A percentile compares a stretch with the other conserved stretches of the same genome.
Evolutionary conservation across 2,888 invertebrate genomes (phyloP).

Genomic region (Axea sp.): DNA sequence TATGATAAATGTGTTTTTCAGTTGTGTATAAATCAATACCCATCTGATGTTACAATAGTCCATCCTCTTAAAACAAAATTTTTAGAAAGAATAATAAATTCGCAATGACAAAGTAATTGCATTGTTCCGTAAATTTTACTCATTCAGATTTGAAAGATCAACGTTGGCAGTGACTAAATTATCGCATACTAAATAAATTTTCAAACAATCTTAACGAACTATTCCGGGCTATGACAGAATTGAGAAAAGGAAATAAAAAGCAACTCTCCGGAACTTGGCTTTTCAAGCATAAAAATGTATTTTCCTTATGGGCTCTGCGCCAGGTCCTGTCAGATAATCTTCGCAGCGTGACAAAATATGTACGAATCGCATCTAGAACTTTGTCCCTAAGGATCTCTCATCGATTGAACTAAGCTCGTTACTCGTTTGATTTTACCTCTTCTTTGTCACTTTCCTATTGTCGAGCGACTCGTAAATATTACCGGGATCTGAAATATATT

Average conservation of each 20-base stretch:
- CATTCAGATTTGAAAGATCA: constrained; percentile 5
- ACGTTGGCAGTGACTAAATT: constrained; percentile 22
- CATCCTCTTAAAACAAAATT: too few species aligned
- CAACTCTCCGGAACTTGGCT: not conserved
- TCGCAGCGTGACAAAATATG: constrained; percentile 7
- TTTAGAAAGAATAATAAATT: constrained; percentile 6
- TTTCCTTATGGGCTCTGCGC: constrained; percentile 8
- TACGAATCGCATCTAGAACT: constrained; percentile 7
- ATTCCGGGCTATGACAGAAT: not conserved
- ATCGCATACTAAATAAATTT: constrained; percentile 23
- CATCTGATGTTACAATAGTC: too few species aligned
- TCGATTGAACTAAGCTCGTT: constrained; percentile 20
- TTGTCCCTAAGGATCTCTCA: not conserved
- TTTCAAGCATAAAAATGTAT: not conserved
- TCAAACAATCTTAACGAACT: constrained; percentile 14
- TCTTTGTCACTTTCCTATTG: constrained; percentile 4
- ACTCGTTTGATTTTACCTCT: constrained; percentile 20
- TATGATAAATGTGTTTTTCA: too few species aligned
- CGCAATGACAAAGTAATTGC: constrained; percentile 15
- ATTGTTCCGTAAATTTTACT: constrained; percentile 12
- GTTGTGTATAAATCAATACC: too few species aligned
- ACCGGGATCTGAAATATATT: constrained; percentile 16
- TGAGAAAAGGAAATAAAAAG: constrained; percentile 13
- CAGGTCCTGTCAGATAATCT: constrained; percentile 6
- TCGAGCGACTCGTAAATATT: constrained; percentile 10